These are phyloP conservation scores for Drosophila ohnishii DNA, from an alignment of 1,140 invertebrate species.

Conservation along the genomic window DNA sequence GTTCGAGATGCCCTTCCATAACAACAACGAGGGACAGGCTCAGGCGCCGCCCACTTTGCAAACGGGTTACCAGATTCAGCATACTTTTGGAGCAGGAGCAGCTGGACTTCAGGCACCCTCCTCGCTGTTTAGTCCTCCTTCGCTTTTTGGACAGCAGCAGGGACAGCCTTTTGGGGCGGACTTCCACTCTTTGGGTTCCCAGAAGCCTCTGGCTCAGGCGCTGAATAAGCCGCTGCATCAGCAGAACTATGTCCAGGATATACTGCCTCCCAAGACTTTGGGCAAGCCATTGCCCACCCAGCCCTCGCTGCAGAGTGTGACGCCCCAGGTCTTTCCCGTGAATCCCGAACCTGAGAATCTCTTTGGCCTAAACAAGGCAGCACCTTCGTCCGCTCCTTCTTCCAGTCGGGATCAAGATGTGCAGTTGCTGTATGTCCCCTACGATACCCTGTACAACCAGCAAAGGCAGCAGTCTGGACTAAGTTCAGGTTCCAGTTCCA, in stretches of 20 bases:
- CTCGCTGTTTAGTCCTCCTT: conserved; percentile 69
- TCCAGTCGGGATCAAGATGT: conserved; percentile 85
- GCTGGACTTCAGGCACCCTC: conserved; percentile 53
- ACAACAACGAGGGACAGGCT: conserved; percentile 46
- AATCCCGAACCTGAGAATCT: conserved; percentile 57
- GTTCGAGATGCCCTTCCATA: too few relatives aligned
- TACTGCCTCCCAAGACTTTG: conserved; percentile 46
- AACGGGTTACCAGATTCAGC: conserved; percentile 80
- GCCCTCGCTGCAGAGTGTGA: conserved; percentile 70
- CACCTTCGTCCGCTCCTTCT: conserved; percentile 18
- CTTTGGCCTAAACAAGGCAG: conserved; percentile 56
- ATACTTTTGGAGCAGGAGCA: conserved; percentile 60
- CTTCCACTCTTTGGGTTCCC: conserved; percentile 46
- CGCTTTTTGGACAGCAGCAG: conserved; percentile 64
- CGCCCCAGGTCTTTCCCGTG: conserved; percentile 72
- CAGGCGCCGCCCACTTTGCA: conserved; percentile 69
- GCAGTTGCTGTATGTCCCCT: conserved; percentile 90
- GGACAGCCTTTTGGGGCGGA: conserved; percentile 54
- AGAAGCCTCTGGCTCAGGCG: conserved; percentile 61
- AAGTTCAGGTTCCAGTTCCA: conserved; percentile 38
- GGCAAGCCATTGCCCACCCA: conserved; percentile 66
- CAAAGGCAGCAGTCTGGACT: conserved; percentile 55
- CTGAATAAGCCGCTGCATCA: conserved; percentile 73
- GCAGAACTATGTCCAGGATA: conserved; percentile 73
- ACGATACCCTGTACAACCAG: conserved; percentile 88